Evolutionary conservation across 2,888 invertebrate species (phyloP), one percentile per base, ranked within the genome.

Genomic region (Lasioglossum pauxillum): DNA sequence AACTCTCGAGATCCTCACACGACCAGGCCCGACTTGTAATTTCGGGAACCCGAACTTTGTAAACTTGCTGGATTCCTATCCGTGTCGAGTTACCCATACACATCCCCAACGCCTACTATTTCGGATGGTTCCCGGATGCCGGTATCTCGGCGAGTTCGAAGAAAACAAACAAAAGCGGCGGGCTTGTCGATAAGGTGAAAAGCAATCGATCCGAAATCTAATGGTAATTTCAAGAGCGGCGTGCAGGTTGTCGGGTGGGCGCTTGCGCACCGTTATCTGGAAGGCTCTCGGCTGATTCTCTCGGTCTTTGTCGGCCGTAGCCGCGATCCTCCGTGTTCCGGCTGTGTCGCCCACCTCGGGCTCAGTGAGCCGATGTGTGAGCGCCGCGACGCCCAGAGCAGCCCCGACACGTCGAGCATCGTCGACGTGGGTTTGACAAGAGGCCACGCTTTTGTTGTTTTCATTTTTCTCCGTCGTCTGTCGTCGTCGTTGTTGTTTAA

Each of bases 361-460:
- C 91, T 92, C 92, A 92, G 92, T 92, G 92, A 91, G 91, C 92
- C 92, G 92, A 91, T 92, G 92, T 91, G 89, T 92, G 90, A 91
- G 92, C 92, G 90, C 92, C 92, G 92, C 92, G 92, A 91, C 91
- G 90, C 91, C 87, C 90, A 90, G 85, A 88, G 83, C 86, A 90
- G 89, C 84, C 84, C 78, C 86, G 71, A 87, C 86, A 85, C 86
- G 87, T 88, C 74, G 83, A 80, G 83, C 83, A 82, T 84, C 80
- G 82, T 80, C 84, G 90, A 80, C 72, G 84, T 87, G 83, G 81
- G 84, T 89, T 85, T 84, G 60, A 78, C 88, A 82, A 88, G 79
- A 86, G 73, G 82, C 80, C 74, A 86, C 88, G 74, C 41, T 75
- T 76, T 79, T 57, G 57, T 84, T 72, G 67, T 79, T 74, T 75